A percentile compares a stretch with the other conserved stretches of the same genome.
Conservation (phyloP, 2,888 invertebrate species). For the Nomada fabriciana region DNA sequence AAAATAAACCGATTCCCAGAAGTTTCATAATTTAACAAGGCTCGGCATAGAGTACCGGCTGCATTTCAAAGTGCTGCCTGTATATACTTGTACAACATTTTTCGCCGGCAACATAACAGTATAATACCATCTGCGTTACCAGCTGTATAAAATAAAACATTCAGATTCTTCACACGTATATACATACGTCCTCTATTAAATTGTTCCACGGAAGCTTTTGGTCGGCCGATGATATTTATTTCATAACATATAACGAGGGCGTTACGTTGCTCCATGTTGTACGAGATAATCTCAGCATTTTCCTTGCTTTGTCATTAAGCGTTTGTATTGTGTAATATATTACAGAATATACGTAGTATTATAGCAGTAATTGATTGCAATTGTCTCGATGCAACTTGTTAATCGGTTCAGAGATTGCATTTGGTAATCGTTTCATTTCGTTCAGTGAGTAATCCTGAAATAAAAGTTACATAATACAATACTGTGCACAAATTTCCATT, state of each 20-base stretch:
- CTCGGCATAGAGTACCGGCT: not conserved
- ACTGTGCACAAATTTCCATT: too few relatives aligned
- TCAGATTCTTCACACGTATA: not conserved
- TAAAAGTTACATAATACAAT: too few relatives aligned
- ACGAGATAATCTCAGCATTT: constrained; percentile 6
- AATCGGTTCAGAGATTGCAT: not conserved
- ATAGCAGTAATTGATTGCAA: too few relatives aligned
- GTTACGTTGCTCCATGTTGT: not conserved
- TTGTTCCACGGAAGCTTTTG: not conserved
- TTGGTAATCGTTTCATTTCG: not conserved
- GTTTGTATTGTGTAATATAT: not conserved
- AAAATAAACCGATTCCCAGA: constrained; percentile 69
- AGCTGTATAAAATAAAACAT: constrained; percentile 31
- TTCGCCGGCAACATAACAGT: constrained; percentile 20
- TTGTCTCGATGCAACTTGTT: too few relatives aligned
- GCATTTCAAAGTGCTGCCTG: not conserved
- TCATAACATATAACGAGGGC: constrained; percentile 11
- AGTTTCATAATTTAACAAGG: constrained; percentile 32
- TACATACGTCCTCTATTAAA: constrained; percentile 1
- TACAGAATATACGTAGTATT: too few relatives aligned
- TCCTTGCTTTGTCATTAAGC: not conserved
- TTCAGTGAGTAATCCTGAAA: too few relatives aligned
- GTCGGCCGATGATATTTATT: constrained; percentile 16
- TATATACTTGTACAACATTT: constrained; percentile 31
- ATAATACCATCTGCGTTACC: constrained; percentile 39